A percentile compares a stretch with the other conserved stretches of the same genome.
These are phyloP conservation scores for Limnephilus rhombicus DNA, from an alignment of 2,888 invertebrate genomes.

Conservation along the genomic window DNA sequence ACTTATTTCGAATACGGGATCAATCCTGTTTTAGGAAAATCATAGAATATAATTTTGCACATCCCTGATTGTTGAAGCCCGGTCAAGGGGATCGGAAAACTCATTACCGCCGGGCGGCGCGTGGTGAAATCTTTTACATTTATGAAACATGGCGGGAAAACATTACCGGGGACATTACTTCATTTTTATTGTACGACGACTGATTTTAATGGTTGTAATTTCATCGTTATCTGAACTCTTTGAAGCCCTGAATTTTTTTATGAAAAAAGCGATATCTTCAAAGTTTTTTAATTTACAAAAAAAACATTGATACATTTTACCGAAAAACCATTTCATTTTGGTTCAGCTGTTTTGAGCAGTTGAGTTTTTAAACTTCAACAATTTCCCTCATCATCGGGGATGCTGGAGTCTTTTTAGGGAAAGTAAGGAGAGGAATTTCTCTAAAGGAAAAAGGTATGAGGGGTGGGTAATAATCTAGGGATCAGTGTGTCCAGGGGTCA, in stretches of 20 bases:
- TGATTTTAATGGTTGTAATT: background rate
- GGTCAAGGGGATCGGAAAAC: slow-evolving; percentile 38
- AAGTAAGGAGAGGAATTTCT: too few species aligned
- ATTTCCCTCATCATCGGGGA: too few species aligned
- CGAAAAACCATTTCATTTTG: too few species aligned
- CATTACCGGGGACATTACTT: slow-evolving; percentile 1
- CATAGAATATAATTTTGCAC: background rate
- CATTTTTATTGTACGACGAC: background rate
- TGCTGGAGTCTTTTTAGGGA: too few species aligned
- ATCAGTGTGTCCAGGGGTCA: too few species aligned
- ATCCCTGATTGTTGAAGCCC: slow-evolving; percentile 16
- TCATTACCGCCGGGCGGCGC: slow-evolving; percentile 29
- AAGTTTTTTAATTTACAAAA: too few species aligned
- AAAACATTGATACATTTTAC: too few species aligned
- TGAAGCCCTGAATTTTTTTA: background rate
- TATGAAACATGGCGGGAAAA: slow-evolving; percentile 10
- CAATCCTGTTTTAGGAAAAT: background rate
- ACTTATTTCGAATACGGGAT: background rate
- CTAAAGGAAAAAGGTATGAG: too few species aligned
- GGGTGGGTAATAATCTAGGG: too few species aligned
- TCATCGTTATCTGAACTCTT: background rate
- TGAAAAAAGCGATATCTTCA: background rate
- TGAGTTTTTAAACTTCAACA: too few species aligned
- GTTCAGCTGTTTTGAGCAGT: too few species aligned
- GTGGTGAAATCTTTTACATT: slow-evolving; percentile 31